phyloP scores from a whole-genome alignment of 2,113 vertebrate genomes.

The Otocyon megalotis region DNA sequence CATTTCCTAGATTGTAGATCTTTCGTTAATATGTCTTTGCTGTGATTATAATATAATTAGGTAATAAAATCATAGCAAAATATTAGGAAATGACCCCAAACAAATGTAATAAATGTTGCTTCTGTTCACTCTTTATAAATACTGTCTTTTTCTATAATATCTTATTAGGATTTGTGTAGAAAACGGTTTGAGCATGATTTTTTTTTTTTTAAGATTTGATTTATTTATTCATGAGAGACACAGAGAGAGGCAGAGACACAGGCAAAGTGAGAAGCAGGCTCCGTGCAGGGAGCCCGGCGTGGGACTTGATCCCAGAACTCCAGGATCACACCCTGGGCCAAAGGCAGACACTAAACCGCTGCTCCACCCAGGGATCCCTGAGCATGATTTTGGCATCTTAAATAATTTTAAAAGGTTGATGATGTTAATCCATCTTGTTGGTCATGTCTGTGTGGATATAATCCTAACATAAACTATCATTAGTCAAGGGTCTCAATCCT shows the following conservation, averaged over 20 bases:
- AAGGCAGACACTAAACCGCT: no score
- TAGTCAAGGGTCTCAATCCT: not conserved
- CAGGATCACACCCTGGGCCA: no score
- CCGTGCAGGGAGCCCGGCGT: no score
- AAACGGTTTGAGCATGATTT: not conserved
- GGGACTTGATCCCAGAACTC: no score
- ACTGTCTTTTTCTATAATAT: not conserved
- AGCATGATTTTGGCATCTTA: not conserved
- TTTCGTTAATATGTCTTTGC: not conserved
- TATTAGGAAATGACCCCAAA: slow-evolving; percentile 49
- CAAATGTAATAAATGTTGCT: slow-evolving; percentile 1
- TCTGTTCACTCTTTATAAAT: slow-evolving; percentile 38
- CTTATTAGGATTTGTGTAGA: slow-evolving; percentile 35
- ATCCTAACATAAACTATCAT: not conserved
- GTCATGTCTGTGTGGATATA: not conserved
- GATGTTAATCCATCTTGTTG: not conserved
- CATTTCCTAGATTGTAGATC: not conserved
- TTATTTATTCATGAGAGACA: no score
- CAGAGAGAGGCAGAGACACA: no score
- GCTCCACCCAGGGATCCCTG: no score
- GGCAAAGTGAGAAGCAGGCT: no score
- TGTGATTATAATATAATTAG: slow-evolving; percentile 59
- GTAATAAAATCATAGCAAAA: slow-evolving; percentile 42
- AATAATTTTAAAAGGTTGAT: slow-evolving; percentile 8
- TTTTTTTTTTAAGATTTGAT: no score